These are phyloP conservation scores for Limnephilus rhombicus DNA, from an alignment of 2,888 invertebrate species.

Conservation along the genomic window DNA sequence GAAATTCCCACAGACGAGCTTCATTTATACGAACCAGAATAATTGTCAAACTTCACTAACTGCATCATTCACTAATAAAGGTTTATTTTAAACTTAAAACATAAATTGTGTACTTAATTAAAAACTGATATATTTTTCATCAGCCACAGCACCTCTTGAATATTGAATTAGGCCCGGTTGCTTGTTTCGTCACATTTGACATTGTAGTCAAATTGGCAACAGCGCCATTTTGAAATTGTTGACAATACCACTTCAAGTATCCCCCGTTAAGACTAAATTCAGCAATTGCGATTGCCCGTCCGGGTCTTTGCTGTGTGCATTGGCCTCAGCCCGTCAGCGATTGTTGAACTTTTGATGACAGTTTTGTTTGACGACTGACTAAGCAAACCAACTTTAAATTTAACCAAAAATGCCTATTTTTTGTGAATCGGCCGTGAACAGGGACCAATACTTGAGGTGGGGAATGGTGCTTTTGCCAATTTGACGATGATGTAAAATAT, in stretches of 20 bases:
- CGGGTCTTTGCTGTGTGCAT: no score
- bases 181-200: neutral
- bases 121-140: neutral
- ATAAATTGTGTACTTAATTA: neutral
- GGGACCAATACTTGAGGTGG: neutral
- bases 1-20: neutral
- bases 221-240: neutral
- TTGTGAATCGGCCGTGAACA: neutral
- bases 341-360: neutral
- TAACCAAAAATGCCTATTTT: neutral
- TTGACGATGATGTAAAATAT: neutral
- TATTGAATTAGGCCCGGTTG: neutral
- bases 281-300: no score
- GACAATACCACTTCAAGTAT: neutral
- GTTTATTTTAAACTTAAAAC: neutral
- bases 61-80: constrained; percentile 28
- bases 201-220: neutral
- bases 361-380: neutral
- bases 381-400: neutral
- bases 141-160: neutral
- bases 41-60: constrained; percentile 12
- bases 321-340: neutral
- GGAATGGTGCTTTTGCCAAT: neutral
- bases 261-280: neutral
- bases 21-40: neutral